These are phyloP conservation scores for Larimichthys polyactis DNA, from an alignment of 2,113 vertebrate genomes.

Conservation along the genomic window DNA sequence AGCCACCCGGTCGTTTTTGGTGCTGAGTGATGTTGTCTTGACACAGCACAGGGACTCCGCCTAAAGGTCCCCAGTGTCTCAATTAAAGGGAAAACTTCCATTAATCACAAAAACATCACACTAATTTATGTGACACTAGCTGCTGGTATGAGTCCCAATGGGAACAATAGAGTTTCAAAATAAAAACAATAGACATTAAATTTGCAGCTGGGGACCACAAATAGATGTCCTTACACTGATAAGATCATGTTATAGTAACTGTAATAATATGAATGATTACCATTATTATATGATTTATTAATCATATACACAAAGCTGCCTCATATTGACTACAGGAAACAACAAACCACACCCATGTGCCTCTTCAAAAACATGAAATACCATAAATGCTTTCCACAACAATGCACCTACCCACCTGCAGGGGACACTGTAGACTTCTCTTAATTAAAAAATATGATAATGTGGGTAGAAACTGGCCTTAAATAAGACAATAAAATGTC, in stretches of 20 bases:
- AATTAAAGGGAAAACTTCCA: constrained; percentile 52
- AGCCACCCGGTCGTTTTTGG: neutral
- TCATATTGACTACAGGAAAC: neutral
- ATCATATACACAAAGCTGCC: neutral
- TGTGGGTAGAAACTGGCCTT: neutral
- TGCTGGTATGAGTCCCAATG: neutral
- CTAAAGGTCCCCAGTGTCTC: constrained; percentile 21
- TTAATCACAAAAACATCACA: constrained; percentile 34
- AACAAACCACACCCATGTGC: constrained; percentile 6
- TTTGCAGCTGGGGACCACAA: neutral
- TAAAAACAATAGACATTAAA: neutral
- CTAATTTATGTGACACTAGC: neutral
- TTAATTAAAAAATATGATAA: neutral
- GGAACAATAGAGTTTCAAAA: neutral
- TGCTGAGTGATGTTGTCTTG: neutral
- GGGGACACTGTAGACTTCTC: neutral
- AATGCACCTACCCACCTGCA: neutral
- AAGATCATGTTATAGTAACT: neutral
- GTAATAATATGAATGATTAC: neutral
- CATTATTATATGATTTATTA: neutral
- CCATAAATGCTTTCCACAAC: neutral
- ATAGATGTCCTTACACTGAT: neutral
- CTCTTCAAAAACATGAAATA: neutral
- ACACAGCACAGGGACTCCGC: constrained; percentile 1
- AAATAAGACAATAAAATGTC: neutral